These are phyloP conservation scores for Channa striata DNA, from an alignment of 2,797 vertebrate species.

Conservation along the genomic window DNA sequence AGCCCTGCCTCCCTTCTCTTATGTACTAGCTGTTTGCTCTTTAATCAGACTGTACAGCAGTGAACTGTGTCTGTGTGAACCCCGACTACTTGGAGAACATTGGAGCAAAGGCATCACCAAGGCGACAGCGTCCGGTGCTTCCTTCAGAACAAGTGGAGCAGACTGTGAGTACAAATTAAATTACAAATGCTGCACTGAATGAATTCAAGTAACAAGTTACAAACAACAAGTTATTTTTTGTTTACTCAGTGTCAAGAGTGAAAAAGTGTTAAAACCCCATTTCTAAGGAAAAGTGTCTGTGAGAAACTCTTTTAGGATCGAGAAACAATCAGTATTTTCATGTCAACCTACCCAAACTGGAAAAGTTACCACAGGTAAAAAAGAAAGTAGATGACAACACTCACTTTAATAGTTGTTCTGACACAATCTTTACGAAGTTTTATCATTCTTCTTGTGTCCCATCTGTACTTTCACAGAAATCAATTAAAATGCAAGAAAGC, in stretches of 20 bases:
- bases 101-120: not conserved
- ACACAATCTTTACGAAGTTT: not conserved
- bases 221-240: too few relatives aligned
- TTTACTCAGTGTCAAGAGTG: too few relatives aligned
- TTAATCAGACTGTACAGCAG: not conserved
- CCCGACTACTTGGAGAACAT: not conserved
- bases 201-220: too few relatives aligned
- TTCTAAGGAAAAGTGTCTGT: too few relatives aligned
- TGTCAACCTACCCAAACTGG: not conserved
- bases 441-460: not conserved
- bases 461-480: not conserved
- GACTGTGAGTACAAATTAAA: conserved; percentile 27
- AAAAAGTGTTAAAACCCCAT: too few relatives aligned
- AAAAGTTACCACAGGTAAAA: not conserved
- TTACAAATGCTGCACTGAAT: not conserved
- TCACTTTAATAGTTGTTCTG: too few relatives aligned
- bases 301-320: too few relatives aligned
- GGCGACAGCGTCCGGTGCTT: not conserved
- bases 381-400: not conserved
- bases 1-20: not conserved
- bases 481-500: not conserved
- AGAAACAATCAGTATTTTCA: not conserved
- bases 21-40: conserved; percentile 20
- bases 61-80: not conserved
- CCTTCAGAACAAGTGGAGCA: not conserved